Percentiles rank a stretch among this genome's conserved stretches.
These are phyloP conservation scores for Oxyruncus cristatus DNA, from an alignment of 2,113 vertebrate species.

Conservation along the genomic window DNA sequence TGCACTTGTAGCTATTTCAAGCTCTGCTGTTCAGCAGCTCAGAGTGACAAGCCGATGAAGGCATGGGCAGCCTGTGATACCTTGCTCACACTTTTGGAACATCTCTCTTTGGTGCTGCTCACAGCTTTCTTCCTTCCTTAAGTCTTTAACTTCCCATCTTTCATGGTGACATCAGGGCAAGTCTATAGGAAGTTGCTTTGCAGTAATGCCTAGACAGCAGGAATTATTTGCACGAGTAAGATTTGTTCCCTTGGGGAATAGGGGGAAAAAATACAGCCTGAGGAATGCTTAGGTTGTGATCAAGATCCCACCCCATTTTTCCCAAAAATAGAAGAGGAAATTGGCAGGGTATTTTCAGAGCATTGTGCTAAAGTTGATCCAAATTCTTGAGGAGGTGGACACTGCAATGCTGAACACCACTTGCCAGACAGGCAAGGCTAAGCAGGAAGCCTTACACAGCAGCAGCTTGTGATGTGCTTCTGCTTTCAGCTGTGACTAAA, in stretches of 20 bases:
- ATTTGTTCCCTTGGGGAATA: neutral
- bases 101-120: neutral
- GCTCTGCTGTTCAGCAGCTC: neutral
- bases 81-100: neutral
- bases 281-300: neutral
- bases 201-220: conserved; percentile 4
- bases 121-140: neutral
- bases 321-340: neutral
- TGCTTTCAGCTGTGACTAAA: neutral
- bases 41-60: neutral
- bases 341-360: neutral
- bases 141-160: neutral
- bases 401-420: neutral
- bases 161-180: neutral
- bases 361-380: neutral
- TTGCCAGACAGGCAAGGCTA: neutral
- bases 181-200: neutral
- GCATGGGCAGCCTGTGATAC: neutral
- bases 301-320: neutral
- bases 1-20: conserved; percentile 16
- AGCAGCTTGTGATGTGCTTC: neutral
- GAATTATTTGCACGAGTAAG: neutral
- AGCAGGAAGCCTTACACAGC: neutral
- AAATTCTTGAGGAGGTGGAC: neutral
- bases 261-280: neutral